Conservation (phyloP, 2,888 invertebrate species). For the Sphaerophoria taeniata region DNA sequence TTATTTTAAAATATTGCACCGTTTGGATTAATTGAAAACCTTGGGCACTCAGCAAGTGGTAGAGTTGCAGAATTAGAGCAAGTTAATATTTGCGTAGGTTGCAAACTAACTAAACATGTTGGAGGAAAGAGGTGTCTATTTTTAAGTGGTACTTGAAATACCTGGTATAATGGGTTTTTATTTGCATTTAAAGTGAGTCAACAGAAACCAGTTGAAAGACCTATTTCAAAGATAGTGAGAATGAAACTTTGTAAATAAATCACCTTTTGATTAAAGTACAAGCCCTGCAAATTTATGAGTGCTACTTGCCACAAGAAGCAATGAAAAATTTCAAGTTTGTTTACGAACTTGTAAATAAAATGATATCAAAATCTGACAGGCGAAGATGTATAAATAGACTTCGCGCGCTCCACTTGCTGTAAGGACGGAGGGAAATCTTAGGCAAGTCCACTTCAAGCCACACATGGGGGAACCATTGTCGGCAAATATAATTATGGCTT, state of each 20-base stretch:
- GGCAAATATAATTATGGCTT: too few relatives aligned
- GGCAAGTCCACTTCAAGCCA: too few relatives aligned
- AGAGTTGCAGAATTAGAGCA: not conserved
- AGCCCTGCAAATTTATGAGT: not conserved
- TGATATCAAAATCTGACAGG: too few relatives aligned
- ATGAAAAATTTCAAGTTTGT: not conserved
- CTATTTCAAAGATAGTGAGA: too few relatives aligned
- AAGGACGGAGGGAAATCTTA: too few relatives aligned
- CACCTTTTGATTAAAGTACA: not conserved
- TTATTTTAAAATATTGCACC: not conserved
- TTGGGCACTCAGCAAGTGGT: not conserved
- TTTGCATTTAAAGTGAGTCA: too few relatives aligned
- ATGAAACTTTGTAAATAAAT: not conserved
- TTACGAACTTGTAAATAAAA: not conserved
- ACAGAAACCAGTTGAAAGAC: too few relatives aligned
- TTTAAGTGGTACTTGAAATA: not conserved
- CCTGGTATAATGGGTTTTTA: too few relatives aligned
- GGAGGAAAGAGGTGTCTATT: not conserved
- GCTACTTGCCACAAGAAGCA: not conserved
- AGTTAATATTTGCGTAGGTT: conserved; percentile 22
- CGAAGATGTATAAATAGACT: too few relatives aligned
- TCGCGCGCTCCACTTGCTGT: too few relatives aligned
- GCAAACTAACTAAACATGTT: conserved; percentile 5
- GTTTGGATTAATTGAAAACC: conserved; percentile 14
- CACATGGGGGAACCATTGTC: too few relatives aligned